phyloP scores from a whole-genome alignment of 2,113 vertebrate genomes.

The Sminthopsis crassicaudata region DNA sequence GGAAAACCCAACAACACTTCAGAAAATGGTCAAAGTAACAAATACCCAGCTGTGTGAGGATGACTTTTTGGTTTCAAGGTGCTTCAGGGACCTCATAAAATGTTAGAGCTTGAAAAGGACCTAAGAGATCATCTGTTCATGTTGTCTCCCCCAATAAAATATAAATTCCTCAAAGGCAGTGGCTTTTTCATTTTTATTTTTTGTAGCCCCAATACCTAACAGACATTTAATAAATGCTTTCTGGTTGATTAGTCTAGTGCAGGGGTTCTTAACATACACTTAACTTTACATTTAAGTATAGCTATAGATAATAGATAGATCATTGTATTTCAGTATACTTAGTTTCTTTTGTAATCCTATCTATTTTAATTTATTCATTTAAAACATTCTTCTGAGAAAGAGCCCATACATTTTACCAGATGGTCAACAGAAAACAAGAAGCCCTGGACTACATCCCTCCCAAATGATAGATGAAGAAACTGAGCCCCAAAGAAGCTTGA shows the following conservation, averaged over 20 bases:
- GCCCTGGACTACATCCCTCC: not conserved
- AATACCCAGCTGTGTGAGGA: not conserved
- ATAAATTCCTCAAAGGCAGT: slow-evolving; percentile 1
- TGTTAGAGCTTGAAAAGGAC: not conserved
- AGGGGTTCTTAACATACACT: not conserved
- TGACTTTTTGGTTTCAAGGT: not conserved
- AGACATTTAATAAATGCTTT: not conserved
- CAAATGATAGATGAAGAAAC: not conserved
- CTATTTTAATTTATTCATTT: not conserved
- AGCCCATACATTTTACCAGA: not conserved
- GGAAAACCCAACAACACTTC: not conserved
- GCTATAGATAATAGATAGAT: not conserved
- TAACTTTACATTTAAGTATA: not conserved
- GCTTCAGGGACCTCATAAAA: not conserved
- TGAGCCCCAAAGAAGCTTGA: not conserved
- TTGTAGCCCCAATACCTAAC: not conserved
- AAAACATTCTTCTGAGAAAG: not conserved
- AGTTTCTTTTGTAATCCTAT: not conserved
- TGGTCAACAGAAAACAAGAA: not conserved
- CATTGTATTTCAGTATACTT: not conserved
- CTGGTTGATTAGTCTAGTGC: not conserved
- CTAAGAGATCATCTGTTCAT: not conserved
- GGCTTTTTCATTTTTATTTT: not conserved
- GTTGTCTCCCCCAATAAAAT: not conserved
- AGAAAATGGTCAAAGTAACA: not conserved